These are phyloP conservation scores for Enteromius radiatus DNA, from an alignment of 2,797 vertebrate species.

Conservation along the genomic window DNA sequence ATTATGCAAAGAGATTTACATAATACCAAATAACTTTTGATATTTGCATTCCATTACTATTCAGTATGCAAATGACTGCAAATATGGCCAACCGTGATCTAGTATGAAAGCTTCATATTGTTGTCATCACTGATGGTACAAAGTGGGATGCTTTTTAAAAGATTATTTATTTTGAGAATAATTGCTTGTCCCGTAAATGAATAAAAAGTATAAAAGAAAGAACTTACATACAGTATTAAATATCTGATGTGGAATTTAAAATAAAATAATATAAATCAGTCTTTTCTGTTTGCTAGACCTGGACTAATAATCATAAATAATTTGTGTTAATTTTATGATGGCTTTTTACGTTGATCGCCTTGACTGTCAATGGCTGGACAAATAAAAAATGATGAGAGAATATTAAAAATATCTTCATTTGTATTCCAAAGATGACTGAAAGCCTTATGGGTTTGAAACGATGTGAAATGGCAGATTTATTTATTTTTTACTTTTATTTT, in stretches of 20 bases:
- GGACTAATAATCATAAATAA: not conserved
- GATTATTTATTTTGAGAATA: conserved; percentile 50
- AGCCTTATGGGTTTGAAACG: not conserved
- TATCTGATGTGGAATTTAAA: not conserved
- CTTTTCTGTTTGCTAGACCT: not conserved
- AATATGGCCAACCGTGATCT: not conserved
- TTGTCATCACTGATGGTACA: not conserved
- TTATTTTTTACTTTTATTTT: not conserved
- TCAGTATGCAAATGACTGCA: not conserved
- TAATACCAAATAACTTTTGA: not conserved
- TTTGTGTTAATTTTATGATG: not conserved
- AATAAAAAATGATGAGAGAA: not conserved
- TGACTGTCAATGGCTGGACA: not conserved
- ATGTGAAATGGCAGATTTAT: not conserved
- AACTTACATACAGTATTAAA: not conserved
- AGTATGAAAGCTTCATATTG: not conserved
- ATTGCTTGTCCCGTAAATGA: conserved; percentile 40
- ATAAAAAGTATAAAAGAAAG: conserved; percentile 16
- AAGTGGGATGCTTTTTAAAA: not conserved
- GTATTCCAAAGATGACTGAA: not conserved
- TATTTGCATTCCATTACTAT: not conserved
- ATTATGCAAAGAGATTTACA: not conserved
- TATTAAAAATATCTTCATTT: not conserved
- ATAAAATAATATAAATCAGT: not conserved
- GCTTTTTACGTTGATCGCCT: not conserved